Evolutionary conservation across 2,797 vertebrate genomes (phyloP), one percentile per base, ranked within the genome.

Genomic region (Microctenopoma lineatum): DNA sequence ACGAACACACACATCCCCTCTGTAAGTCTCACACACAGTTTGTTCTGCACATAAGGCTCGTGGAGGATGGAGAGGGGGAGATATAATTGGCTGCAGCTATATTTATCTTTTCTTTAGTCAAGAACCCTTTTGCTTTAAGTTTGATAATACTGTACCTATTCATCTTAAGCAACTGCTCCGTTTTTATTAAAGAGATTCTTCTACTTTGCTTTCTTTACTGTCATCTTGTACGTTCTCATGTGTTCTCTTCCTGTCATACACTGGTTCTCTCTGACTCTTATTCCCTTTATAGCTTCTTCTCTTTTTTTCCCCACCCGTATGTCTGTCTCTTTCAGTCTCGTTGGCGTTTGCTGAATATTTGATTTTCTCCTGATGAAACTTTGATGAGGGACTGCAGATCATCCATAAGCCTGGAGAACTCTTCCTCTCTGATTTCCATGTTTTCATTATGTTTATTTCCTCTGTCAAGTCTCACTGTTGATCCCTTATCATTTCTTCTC

Each of bases 41-140:
- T 55, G 27, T 50, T 64, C 34, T 63, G 36, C 54, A 70, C 36
- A 65, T 41, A 53, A 52, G 41, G 41, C 47, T 39, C 1, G 9
- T 46, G 46, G n/a, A 16, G 26, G 21, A 56, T 8, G 7, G 39
- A 62, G 44, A 38, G 25, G 18, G 14, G 14, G 11, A 74, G 58
- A 76, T 74, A 51, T 80, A 73, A 73, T 76, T 79, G 66, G 73
- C 68, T 46, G 57, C 26, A 60, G 58, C 68, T 81, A 79, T 79
- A 72, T 84, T 77, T 84, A 68, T 81, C 60, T 62, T 42, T 57
- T n/a, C 41, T 79, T 69, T 62, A 47, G 60, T 70, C 50, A 32
- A 59, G 32, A 73, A 60, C 54, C 42, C 21, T 61, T 51, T 32
- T 50, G 14, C 65, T 73, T 66, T 53, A 44, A 53, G 16, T 56